phyloP scores from a whole-genome alignment of 2,113 vertebrate genomes.

The Stercorarius parasiticus region DNA sequence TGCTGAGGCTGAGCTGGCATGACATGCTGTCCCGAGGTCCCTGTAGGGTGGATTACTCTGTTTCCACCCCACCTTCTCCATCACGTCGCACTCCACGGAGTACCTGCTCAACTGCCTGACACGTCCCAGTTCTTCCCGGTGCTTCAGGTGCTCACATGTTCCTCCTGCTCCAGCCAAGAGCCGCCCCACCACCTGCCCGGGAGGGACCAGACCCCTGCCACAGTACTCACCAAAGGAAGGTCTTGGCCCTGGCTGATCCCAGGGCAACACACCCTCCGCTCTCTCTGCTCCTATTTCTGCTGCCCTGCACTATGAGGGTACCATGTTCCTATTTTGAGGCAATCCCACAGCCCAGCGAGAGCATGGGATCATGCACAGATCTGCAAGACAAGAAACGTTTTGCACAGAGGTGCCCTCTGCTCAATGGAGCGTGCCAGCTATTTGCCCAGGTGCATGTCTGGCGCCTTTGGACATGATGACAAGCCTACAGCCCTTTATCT shows the following conservation, averaged over 20 bases:
- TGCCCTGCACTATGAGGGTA: no score
- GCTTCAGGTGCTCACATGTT: not conserved
- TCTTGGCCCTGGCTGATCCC: not conserved
- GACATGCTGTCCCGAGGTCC: not conserved
- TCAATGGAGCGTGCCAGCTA: fast-evolving
- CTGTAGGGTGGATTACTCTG: not conserved
- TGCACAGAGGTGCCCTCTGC: not conserved
- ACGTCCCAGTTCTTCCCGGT: not conserved
- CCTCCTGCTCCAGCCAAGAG: not conserved
- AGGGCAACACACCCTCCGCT: fast-evolving
- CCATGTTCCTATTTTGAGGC: fast-evolving
- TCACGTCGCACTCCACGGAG: fast-evolving
- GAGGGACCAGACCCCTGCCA: not conserved
- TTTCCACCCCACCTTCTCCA: not conserved
- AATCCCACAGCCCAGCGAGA: not conserved
- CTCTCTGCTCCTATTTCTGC: fast-evolving
- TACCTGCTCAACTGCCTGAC: not conserved
- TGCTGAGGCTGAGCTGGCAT: fast-evolving
- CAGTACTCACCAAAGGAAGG: not conserved
- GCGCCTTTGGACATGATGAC: not conserved
- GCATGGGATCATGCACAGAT: fast-evolving
- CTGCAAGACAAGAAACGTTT: not conserved
- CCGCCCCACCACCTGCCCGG: not conserved
- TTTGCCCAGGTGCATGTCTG: not conserved
- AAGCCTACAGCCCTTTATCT: not conserved